These are phyloP conservation scores for Alosa sapidissima DNA, from an alignment of 2,797 vertebrate species.

Conservation along the genomic window DNA sequence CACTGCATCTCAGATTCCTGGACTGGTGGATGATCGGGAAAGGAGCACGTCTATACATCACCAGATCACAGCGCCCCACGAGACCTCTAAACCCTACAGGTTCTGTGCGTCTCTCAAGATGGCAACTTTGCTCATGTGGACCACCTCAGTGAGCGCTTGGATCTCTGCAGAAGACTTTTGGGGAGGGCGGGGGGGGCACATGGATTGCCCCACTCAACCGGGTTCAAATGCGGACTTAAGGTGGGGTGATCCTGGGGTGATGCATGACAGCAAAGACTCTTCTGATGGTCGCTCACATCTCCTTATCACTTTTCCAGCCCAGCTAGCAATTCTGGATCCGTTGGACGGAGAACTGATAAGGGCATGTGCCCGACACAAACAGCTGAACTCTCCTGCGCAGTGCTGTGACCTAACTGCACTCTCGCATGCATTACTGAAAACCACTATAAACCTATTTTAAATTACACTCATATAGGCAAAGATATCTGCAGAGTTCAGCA, in stretches of 20 bases:
- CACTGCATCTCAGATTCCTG: background rate
- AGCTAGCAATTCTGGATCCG: constrained; percentile 86
- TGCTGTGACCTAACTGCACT: background rate
- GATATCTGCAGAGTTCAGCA: background rate
- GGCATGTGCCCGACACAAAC: constrained; percentile 78
- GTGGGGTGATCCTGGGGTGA: background rate
- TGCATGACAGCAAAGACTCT: constrained; percentile 14
- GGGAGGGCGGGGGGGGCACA: background rate
- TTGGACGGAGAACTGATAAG: constrained; percentile 99
- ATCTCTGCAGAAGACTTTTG: constrained; percentile 29
- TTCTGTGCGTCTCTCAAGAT: constrained; percentile 14
- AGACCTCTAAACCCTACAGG: background rate
- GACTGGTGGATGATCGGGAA: background rate
- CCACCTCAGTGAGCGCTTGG: constrained; percentile 12
- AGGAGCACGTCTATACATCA: background rate
- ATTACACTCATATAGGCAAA: background rate
- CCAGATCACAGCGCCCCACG: background rate
- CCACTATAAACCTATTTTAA: background rate
- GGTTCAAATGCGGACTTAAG: background rate
- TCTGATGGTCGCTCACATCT: constrained; percentile 78
- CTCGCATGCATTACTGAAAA: background rate
- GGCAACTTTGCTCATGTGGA: constrained; percentile 26
- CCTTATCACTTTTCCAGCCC: constrained; percentile 99
- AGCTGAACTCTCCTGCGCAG: background rate
- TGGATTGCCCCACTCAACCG: background rate